Evolutionary conservation across 1,140 invertebrate genomes (phyloP).

Genomic region (Brachionus manjavacas): DNA sequence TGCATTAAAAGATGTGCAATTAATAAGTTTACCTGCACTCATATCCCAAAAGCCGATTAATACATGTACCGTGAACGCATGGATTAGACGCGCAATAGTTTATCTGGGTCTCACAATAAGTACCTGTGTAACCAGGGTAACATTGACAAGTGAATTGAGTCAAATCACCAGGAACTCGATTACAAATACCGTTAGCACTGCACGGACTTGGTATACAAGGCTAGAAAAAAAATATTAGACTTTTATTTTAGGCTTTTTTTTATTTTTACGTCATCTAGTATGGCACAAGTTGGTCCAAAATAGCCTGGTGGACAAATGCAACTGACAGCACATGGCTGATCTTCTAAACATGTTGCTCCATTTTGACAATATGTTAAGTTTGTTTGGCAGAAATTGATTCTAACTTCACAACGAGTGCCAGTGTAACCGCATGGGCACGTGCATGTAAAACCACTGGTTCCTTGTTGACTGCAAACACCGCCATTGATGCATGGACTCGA

Average conservation of each 20-base stretch:
- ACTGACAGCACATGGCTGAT: constrained; percentile 30
- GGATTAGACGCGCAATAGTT: constrained; percentile 42
- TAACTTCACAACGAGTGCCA: constrained; percentile 39
- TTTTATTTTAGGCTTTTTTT: neutral
- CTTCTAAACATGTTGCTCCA: constrained; percentile 47
- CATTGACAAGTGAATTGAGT: constrained; percentile 24
- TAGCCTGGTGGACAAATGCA: constrained; percentile 48
- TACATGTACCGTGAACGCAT: constrained; percentile 43
- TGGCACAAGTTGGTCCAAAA: constrained; percentile 44
- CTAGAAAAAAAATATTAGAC: neutral
- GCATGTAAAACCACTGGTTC: constrained; percentile 40
- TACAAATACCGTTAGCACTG: constrained; percentile 62
- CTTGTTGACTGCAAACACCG: constrained; percentile 46
- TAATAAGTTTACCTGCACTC: constrained; percentile 34
- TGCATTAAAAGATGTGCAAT: neutral
- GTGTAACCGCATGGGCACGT: constrained; percentile 44
- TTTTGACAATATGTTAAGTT: constrained; percentile 64
- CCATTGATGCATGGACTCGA: constrained; percentile 44
- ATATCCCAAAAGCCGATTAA: constrained; percentile 20
- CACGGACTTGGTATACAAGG: constrained; percentile 46
- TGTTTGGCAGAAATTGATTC: neutral
- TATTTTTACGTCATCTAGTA: constrained; percentile 2
- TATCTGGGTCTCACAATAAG: constrained; percentile 35
- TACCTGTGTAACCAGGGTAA: constrained; percentile 37
- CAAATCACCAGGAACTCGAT: constrained; percentile 63